Percentiles rank a stretch among this genome's conserved stretches.
phyloP scores from a whole-genome alignment of 2,113 vertebrate species.

The Hydrochoerus hydrochaeris region DNA sequence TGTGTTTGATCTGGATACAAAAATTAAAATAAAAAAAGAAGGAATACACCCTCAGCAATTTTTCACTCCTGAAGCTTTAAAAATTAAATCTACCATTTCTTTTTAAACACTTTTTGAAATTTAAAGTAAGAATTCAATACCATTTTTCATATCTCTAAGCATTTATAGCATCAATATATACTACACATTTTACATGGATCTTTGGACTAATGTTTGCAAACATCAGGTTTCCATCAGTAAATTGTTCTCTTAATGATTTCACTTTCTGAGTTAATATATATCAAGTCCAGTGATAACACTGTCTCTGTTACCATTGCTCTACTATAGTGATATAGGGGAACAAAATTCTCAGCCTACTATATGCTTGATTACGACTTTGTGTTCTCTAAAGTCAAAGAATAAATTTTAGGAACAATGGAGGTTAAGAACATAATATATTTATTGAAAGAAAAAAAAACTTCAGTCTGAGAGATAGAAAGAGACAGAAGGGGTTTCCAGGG shows the following conservation, averaged over 20 bases:
- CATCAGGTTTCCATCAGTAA: background rate
- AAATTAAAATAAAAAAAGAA: background rate
- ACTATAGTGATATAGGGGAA: too few species aligned
- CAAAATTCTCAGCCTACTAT: too few species aligned
- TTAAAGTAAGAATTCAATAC: background rate
- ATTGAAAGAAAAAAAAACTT: too few species aligned
- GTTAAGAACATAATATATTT: too few species aligned
- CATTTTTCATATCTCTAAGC: background rate
- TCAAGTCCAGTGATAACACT: background rate
- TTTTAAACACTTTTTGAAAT: background rate
- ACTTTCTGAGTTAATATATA: background rate
- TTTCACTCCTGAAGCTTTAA: background rate
- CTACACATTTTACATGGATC: background rate
- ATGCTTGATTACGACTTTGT: too few species aligned
- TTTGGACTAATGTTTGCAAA: background rate
- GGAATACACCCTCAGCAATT: too few species aligned
- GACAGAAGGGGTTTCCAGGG: too few species aligned
- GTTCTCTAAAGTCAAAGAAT: too few species aligned
- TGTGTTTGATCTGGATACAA: too few species aligned
- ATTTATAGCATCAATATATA: background rate
- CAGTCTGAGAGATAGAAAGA: too few species aligned
- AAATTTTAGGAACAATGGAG: too few species aligned
- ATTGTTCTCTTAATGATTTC: background rate
- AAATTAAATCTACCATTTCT: too few species aligned
- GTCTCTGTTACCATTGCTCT: background rate